Percentiles rank a stretch among this genome's conserved stretches.
Conservation (phyloP, 2,888 invertebrate species). For the Sussaba pulchella region DNA sequence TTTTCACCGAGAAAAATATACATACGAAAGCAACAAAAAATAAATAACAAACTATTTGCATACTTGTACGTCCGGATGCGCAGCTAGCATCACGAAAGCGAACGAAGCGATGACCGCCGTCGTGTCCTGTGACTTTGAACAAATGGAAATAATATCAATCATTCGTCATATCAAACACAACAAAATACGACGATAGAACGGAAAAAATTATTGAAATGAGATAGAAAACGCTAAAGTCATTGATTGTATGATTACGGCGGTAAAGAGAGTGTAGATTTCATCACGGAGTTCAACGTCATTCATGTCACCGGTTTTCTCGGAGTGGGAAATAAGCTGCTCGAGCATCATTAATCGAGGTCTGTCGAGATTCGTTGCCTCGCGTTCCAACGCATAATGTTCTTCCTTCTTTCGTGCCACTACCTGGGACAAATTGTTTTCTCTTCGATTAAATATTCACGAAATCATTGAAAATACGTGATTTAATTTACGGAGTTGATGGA, state of each 20-base stretch:
- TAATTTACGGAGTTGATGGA: background rate
- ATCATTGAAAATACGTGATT: constrained; percentile 3
- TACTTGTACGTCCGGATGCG: constrained; percentile 70
- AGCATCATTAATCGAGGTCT: constrained; percentile 66
- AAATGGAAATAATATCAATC: background rate
- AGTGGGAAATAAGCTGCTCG: constrained; percentile 61
- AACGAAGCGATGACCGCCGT: constrained; percentile 67
- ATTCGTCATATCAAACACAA: background rate
- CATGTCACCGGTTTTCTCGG: constrained; percentile 52
- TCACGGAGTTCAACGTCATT: constrained; percentile 57
- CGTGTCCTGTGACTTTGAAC: constrained; percentile 70
- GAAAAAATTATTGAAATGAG: background rate
- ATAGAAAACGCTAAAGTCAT: background rate
- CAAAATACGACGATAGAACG: background rate
- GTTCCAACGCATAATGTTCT: constrained; percentile 63
- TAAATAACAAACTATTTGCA: too few species aligned
- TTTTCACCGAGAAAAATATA: background rate
- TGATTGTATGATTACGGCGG: constrained; percentile 66
- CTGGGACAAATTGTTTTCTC: constrained; percentile 43
- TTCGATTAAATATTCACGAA: background rate
- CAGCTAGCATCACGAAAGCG: constrained; percentile 69
- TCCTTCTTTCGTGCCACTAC: constrained; percentile 66
- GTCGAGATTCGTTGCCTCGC: constrained; percentile 44
- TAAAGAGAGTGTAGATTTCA: constrained; percentile 71
- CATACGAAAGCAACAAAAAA: background rate